Conservation (phyloP, 1,140 invertebrate genomes). For the Antheraea mylitta region DNA sequence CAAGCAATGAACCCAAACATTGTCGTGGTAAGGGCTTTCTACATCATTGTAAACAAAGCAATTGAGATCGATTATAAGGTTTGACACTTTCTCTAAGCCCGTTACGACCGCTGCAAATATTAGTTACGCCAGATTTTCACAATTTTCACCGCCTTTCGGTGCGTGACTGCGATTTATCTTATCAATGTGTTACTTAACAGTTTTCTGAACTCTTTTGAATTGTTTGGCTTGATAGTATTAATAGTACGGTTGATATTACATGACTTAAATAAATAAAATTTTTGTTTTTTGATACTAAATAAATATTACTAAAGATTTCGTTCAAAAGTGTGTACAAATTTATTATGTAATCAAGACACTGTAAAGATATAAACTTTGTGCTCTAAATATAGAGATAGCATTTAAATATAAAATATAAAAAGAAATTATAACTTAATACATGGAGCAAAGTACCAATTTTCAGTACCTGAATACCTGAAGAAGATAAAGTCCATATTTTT, state of each 20-base stretch:
- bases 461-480: no score
- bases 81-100: constrained; percentile 28
- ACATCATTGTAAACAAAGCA: constrained; percentile 5
- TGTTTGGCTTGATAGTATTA: background rate
- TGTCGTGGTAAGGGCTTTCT: constrained; percentile 9
- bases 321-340: no score
- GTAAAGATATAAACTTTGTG: no score
- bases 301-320: no score
- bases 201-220: constrained; percentile 6
- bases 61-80: background rate
- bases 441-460: no score
- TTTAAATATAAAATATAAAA: no score
- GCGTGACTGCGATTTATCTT: constrained; percentile 40
- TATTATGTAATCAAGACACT: no score
- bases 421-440: no score
- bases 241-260: background rate
- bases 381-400: no score
- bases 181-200: constrained; percentile 27
- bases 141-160: constrained; percentile 48
- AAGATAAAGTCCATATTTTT: no score
- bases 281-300: no score
- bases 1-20: constrained; percentile 5
- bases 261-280: no score
- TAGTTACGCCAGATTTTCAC: constrained; percentile 51
- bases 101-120: constrained; percentile 24